phyloP scores from a whole-genome alignment of 92 coral and sea anemone genomes.

The Phenganax stokvisi region DNA sequence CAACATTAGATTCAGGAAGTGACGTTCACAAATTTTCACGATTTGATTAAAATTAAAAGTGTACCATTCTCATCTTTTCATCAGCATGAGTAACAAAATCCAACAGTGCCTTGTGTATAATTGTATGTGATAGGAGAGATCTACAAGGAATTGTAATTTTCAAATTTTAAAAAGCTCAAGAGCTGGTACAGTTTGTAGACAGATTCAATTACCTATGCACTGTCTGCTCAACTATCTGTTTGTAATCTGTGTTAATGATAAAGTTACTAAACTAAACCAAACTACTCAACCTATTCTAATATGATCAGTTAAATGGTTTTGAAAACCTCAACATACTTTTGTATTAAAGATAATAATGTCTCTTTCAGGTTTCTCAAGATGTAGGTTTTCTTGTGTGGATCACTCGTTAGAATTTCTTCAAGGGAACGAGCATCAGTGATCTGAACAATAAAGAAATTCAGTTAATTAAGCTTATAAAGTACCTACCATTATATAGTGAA shows the following conservation, averaged over 20 bases:
- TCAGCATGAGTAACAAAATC: slow-evolving; percentile 77
- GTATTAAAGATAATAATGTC: slow-evolving; percentile 67
- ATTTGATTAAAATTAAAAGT: slow-evolving; percentile 4
- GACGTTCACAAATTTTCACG: neutral
- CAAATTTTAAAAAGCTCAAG: neutral
- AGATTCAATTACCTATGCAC: too few species aligned
- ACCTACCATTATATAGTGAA: neutral
- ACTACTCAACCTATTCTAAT: neutral
- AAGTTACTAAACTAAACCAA: too few species aligned
- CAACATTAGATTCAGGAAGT: neutral
- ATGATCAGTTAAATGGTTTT: neutral
- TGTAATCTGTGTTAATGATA: too few species aligned
- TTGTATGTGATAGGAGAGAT: slow-evolving; percentile 74
- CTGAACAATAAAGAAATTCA: neutral
- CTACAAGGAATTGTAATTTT: slow-evolving; percentile 37
- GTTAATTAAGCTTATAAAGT: too few species aligned
- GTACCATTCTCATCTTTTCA: slow-evolving; percentile 63
- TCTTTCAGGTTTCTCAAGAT: slow-evolving; percentile 82
- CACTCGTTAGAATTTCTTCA: slow-evolving; percentile 60
- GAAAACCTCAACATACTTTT: slow-evolving; percentile 51
- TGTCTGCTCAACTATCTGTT: too few species aligned
- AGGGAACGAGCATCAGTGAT: slow-evolving; percentile 52
- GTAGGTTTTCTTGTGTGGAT: slow-evolving; percentile 68
- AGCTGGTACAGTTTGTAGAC: neutral
- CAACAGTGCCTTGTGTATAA: slow-evolving; percentile 77